Base-by-base conservation (phyloP, 53 echinoderm and acorn worm genomes). In the Echinometra lucunter region DNA sequence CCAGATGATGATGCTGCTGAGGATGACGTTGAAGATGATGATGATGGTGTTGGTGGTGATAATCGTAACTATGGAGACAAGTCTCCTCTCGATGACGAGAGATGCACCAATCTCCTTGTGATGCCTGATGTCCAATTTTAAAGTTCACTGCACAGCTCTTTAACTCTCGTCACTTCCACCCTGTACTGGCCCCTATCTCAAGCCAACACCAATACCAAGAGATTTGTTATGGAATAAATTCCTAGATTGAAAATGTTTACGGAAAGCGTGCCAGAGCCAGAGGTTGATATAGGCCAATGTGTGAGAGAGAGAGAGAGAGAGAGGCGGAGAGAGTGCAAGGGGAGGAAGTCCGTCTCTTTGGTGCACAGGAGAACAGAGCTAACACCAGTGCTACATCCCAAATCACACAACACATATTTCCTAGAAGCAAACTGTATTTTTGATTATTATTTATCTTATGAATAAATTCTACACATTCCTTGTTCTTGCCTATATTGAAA, bases 211-310 rank as follows among this genome's bases (percentile, higher is more conserved):
- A 91, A 69, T 66, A 66, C 45, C 45, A 45, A 42, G 91, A 91
- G 92, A 78, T 78, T 92, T 92, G 92, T 92, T 92, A 38, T 78
- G 92, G 80, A 92, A 92, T 92, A 58, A 92, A 92, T 92, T 92
- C 92, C 78, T 78, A 58, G 92, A 92, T 92, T 92, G 75, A 47
- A 57, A 92, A 75, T 92, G 92, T 92, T 92, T 92, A 78, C 37
- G 92, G 45, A 67, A 92, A 78, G 75, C 92, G 37, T 74, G 78
- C 80, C 92, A 75, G 75, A 63, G 60, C 90, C 58, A 60, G 58
- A 6, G n/a, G 91, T 44, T 37, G 91, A n/a, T 37, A 66, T 3
- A 90, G 23, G 40, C 34, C 32, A 18, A 18, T 56, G 66, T 10
- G 37, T 6, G 7, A 63, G 63, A 58, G 17, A 37, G 60, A 60